Conservation (phyloP, 2,797 vertebrate genomes). For the Balearica regulorum region DNA sequence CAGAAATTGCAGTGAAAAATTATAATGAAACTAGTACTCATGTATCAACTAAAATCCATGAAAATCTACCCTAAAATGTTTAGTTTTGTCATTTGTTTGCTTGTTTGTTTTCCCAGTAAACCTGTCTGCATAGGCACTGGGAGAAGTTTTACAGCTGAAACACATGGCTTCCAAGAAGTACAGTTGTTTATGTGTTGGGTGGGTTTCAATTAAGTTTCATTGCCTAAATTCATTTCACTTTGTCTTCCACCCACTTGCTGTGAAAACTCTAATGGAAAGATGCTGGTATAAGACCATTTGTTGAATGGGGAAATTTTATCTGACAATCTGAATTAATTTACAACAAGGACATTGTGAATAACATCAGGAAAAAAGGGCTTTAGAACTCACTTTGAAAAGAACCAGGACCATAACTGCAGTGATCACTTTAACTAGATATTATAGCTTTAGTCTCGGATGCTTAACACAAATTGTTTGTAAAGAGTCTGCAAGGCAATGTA, state of each 20-base stretch:
- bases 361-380: neutral
- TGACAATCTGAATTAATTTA: neutral
- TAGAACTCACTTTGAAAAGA: neutral
- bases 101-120: neutral
- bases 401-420: neutral
- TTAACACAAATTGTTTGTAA: neutral
- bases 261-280: neutral
- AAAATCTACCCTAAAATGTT: neutral
- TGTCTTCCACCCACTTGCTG: neutral
- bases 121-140: neutral
- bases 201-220: neutral
- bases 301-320: neutral
- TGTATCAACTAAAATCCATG: neutral
- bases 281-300: neutral
- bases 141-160: neutral
- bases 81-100: neutral
- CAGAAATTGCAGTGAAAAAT: slow-evolving; percentile 11
- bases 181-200: neutral
- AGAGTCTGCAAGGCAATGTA: neutral
- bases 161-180: neutral
- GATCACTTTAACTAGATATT: neutral
- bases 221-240: neutral
- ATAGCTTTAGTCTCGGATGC: neutral
- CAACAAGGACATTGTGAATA: neutral
- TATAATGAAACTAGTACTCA: neutral